phyloP scores from a whole-genome alignment of 2,113 vertebrate species.

The Microcebus griseorufus region DNA sequence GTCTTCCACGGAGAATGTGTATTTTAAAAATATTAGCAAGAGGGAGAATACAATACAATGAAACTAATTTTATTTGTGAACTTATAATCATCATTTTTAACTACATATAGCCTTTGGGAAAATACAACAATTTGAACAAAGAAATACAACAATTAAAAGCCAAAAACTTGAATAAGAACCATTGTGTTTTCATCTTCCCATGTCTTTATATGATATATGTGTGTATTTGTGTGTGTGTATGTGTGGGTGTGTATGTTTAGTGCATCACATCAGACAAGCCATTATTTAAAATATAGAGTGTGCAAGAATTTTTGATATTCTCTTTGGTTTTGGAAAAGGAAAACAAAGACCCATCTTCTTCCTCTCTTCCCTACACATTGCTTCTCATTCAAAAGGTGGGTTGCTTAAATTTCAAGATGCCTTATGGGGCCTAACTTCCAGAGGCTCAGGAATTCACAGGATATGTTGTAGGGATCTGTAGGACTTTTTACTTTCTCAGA shows the following conservation, averaged over 20 bases:
- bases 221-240: background rate
- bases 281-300: background rate
- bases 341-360: background rate
- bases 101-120: background rate
- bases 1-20: background rate
- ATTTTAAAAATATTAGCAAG: background rate
- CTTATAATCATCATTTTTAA: background rate
- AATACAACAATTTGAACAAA: background rate
- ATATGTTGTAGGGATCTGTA: background rate
- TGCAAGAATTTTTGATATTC: background rate
- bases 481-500: background rate
- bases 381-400: background rate
- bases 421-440: background rate
- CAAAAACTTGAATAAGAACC: background rate
- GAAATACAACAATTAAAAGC: slow-evolving; percentile 29
- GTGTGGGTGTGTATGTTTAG: background rate
- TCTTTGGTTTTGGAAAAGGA: background rate
- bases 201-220: background rate
- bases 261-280: background rate
- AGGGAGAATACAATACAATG: background rate
- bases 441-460: background rate
- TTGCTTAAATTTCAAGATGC: background rate
- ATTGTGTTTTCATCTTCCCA: background rate
- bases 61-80: background rate
- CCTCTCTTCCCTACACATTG: background rate